Percentiles rank a stretch among this genome's conserved stretches.
Conservation (phyloP, 2,113 vertebrate genomes). For the Lophochroa leadbeateri region DNA sequence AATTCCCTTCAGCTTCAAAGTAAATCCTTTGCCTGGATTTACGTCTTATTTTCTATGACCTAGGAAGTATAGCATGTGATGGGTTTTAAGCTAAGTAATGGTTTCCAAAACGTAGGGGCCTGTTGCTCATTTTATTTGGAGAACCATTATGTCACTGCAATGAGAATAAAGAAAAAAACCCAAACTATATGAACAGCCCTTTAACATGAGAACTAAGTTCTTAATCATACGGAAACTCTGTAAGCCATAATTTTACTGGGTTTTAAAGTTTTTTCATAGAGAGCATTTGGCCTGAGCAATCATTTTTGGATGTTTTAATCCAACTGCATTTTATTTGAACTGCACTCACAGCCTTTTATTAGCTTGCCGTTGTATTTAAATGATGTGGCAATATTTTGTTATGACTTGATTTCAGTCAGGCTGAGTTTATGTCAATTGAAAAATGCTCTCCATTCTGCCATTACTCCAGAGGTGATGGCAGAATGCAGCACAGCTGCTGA, state of each 20-base stretch:
- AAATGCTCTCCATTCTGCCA: not conserved
- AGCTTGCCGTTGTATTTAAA: not conserved
- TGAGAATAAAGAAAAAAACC: not conserved
- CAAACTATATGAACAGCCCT: not conserved
- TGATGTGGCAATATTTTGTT: not conserved
- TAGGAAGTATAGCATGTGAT: not conserved
- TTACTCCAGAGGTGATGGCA: not conserved
- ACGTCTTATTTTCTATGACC: not conserved
- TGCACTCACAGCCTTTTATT: not conserved
- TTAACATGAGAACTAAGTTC: not conserved
- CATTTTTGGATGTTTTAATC: not conserved
- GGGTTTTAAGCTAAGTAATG: not conserved
- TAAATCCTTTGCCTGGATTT: slow-evolving; percentile 24
- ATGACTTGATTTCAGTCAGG: not conserved
- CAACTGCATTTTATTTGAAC: not conserved
- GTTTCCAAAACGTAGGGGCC: not conserved
- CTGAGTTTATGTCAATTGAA: not conserved
- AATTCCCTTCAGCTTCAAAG: slow-evolving; percentile 13
- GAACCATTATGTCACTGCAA: not conserved
- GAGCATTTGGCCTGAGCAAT: not conserved
- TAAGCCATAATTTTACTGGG: not conserved
- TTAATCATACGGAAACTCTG: not conserved
- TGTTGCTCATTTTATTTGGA: not conserved
- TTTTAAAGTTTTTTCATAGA: not conserved
- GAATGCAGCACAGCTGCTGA: not conserved